phyloP scores from a whole-genome alignment of 2,888 invertebrate species.

The Homarus gammarus region DNA sequence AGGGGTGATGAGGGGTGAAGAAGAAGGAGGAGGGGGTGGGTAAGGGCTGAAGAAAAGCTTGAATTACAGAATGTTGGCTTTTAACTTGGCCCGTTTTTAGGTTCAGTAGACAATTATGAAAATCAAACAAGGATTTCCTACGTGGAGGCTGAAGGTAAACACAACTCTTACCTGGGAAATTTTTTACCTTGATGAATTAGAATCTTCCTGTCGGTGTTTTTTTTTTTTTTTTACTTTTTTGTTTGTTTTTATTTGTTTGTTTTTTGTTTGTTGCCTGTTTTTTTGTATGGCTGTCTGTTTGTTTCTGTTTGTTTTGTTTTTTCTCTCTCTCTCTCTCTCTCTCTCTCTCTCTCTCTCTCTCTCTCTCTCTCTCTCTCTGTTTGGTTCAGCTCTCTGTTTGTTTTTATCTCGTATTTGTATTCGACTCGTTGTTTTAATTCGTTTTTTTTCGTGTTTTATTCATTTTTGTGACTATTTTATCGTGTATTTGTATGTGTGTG shows the following conservation, averaged over 20 bases:
- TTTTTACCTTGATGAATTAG: conserved; percentile 40
- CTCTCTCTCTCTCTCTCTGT: background rate
- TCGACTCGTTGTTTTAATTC: background rate
- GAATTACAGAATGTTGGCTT: conserved; percentile 34
- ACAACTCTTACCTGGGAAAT: conserved; percentile 25
- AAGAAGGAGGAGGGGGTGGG: too few species aligned
- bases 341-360: background rate
- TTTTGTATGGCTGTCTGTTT: background rate
- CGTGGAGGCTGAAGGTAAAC: conserved; percentile 31
- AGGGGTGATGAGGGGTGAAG: too few species aligned
- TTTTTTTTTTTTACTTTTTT: background rate
- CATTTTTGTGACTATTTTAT: too few species aligned
- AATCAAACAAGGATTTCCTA: conserved; percentile 48
- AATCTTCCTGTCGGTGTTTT: background rate
- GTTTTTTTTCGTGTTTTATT: too few species aligned
- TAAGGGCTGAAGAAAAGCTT: too few species aligned
- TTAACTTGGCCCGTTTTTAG: conserved; percentile 14
- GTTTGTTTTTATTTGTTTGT: background rate
- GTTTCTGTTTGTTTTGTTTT: background rate
- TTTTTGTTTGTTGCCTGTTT: background rate
- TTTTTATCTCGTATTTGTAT: background rate
- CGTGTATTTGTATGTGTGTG: background rate
- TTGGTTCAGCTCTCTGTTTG: background rate
- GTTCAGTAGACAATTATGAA: conserved; percentile 50
- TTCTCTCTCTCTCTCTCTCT: background rate